These are phyloP conservation scores for Drosophila kuntzei DNA, from an alignment of 2,888 invertebrate species.

Conservation along the genomic window DNA sequence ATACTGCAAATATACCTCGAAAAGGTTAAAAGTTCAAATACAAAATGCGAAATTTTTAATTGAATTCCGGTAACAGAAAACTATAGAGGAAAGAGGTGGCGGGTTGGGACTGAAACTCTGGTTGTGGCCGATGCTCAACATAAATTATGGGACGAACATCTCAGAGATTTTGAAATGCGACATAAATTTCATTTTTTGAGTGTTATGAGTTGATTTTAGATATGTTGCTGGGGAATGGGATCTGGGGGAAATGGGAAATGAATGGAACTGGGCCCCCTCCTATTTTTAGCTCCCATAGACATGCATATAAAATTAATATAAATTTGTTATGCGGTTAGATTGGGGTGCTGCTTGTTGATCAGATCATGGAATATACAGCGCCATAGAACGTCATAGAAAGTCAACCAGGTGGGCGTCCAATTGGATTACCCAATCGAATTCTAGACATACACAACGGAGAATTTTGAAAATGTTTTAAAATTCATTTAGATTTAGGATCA, in stretches of 20 bases:
- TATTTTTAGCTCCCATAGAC: constrained; percentile 44
- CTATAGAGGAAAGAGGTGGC: not conserved
- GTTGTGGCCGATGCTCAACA: constrained; percentile 12
- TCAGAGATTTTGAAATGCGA: constrained; percentile 52
- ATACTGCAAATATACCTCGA: constrained; percentile 8
- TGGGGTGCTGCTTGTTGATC: constrained; percentile 9
- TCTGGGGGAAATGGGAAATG: not conserved
- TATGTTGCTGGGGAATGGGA: constrained; percentile 4
- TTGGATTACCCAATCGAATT: constrained; percentile 43
- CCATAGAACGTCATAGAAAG: not conserved
- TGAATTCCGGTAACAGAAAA: constrained; percentile 40
- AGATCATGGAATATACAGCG: constrained; percentile 7
- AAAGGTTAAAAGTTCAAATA: constrained; percentile 70
- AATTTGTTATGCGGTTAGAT: constrained; percentile 49
- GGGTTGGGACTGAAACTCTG: not conserved
- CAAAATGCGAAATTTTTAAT: constrained; percentile 60
- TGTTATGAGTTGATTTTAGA: constrained; percentile 43
- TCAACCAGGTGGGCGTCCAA: constrained; percentile 50
- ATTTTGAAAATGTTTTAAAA: constrained; percentile 49
- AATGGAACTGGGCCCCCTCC: constrained; percentile 11
- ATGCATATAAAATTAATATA: constrained; percentile 47
- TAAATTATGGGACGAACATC: constrained; percentile 36
- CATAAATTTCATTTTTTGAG: constrained; percentile 43
- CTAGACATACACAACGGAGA: constrained; percentile 1
- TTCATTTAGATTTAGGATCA: constrained; percentile 33